Evolutionary conservation across 2,888 invertebrate genomes (phyloP).

Genomic region (Melieria omissa): DNA sequence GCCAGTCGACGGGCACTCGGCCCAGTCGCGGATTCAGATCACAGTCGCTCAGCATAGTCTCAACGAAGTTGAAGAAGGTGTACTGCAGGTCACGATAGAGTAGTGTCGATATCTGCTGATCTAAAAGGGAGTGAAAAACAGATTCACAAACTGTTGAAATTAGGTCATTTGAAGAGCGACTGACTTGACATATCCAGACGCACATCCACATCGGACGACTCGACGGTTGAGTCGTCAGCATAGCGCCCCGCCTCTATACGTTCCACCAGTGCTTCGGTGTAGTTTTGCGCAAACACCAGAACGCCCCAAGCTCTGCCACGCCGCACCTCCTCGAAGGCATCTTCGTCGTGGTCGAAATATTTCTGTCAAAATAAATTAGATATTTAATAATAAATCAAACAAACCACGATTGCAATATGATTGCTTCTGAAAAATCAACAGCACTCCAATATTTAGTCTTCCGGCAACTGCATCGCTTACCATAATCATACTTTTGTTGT

Average conservation of each 20-base stretch:
- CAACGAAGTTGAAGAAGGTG: constrained; percentile 79
- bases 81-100: constrained; percentile 79
- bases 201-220: constrained; percentile 75
- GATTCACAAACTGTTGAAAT: neutral
- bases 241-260: constrained; percentile 73
- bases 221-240: constrained; percentile 71
- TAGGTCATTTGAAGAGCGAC: constrained; percentile 47
- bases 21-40: constrained; percentile 73
- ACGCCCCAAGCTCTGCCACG: constrained; percentile 82
- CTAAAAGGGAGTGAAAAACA: constrained; percentile 66
- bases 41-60: constrained; percentile 73
- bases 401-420: neutral
- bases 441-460: neutral
- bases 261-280: constrained; percentile 75
- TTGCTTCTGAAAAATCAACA: no score
- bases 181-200: constrained; percentile 88
- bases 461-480: constrained; percentile 66
- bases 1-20: constrained; percentile 70
- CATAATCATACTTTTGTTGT: constrained; percentile 75
- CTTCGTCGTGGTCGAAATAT: constrained; percentile 66
- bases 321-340: constrained; percentile 75
- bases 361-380: constrained; percentile 33
- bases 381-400: constrained; percentile 2
- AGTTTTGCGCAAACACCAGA: constrained; percentile 80
- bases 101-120: constrained; percentile 89